A percentile compares a stretch with the other conserved stretches of the same genome.
Conservation (phyloP, 2,113 vertebrate species). For the Dipodomys merriami region DNA sequence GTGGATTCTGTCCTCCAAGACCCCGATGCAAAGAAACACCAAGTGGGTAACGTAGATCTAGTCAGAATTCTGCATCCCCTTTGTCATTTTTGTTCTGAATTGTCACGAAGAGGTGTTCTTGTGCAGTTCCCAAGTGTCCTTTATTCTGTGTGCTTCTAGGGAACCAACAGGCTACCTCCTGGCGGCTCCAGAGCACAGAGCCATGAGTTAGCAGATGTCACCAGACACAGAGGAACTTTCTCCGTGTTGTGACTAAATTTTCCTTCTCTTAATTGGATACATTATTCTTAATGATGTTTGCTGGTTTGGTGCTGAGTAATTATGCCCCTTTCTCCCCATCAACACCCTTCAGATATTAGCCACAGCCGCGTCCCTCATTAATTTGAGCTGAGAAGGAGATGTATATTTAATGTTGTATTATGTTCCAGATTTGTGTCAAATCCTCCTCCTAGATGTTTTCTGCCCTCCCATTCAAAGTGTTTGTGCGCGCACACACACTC, state of each 20-base stretch:
- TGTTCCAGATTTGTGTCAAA: constrained; percentile 55
- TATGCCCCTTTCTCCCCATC: constrained; percentile 65
- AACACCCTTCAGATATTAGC: constrained; percentile 78
- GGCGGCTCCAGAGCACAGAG: neutral
- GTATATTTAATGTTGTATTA: constrained; percentile 63
- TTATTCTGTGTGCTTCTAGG: constrained; percentile 24
- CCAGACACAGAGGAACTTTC: constrained; percentile 55
- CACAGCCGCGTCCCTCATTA: constrained; percentile 70
- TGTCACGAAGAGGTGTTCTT: constrained; percentile 22
- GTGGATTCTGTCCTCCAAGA: neutral
- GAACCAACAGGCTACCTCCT: constrained; percentile 35
- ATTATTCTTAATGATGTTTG: constrained; percentile 80
- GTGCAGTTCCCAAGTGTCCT: constrained; percentile 2
- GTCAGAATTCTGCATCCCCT: neutral
- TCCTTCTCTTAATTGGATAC: constrained; percentile 78
- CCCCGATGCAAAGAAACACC: constrained; percentile 4
- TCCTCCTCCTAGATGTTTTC: constrained; percentile 2
- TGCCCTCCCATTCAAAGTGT: neutral
- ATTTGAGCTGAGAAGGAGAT: constrained; percentile 70
- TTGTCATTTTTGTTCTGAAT: neutral
- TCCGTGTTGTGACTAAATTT: constrained; percentile 74
- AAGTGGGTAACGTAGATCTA: neutral
- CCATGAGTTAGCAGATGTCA: constrained; percentile 69
- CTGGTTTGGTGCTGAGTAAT: constrained; percentile 74
- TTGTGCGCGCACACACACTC: neutral